phyloP scores from a whole-genome alignment of 1,140 invertebrate genomes.

The Acromyrmex charruanus region DNA sequence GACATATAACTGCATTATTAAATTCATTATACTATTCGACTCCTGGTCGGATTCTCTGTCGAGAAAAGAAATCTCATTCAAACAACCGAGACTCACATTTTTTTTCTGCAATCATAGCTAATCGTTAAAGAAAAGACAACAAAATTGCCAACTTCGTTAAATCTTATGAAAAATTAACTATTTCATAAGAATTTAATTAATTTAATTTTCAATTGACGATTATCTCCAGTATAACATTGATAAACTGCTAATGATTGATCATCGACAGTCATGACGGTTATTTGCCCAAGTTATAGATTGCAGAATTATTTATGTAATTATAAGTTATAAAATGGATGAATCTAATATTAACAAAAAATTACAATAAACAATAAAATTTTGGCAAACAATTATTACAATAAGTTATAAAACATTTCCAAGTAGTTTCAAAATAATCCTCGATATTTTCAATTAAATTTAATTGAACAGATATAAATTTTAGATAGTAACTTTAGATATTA shows the following conservation, averaged over 20 bases:
- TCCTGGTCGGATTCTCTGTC: neutral
- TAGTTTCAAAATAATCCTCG: neutral
- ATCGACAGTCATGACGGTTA: neutral
- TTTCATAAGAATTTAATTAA: neutral
- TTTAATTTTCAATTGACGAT: slow-evolving; percentile 29
- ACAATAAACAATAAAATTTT: slow-evolving; percentile 46
- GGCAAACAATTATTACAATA: slow-evolving; percentile 28
- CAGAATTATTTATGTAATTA: slow-evolving; percentile 1
- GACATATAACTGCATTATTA: neutral
- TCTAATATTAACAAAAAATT: slow-evolving; percentile 14
- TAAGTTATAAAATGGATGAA: slow-evolving; percentile 35
- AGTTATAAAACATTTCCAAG: slow-evolving; percentile 23
- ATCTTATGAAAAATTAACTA: neutral
- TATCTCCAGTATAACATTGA: neutral
- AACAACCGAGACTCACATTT: neutral
- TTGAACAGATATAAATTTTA: neutral
- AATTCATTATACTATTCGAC: slow-evolving; percentile 6
- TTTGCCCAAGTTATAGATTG: neutral
- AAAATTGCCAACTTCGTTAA: neutral
- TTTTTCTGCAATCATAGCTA: neutral
- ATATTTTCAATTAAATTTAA: neutral
- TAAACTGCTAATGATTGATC: neutral
- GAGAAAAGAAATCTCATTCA: neutral
- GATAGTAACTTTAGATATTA: neutral
- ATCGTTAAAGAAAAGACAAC: neutral